Base-by-base conservation (phyloP, 2,888 invertebrate species). In the Thumatha senex region DNA sequence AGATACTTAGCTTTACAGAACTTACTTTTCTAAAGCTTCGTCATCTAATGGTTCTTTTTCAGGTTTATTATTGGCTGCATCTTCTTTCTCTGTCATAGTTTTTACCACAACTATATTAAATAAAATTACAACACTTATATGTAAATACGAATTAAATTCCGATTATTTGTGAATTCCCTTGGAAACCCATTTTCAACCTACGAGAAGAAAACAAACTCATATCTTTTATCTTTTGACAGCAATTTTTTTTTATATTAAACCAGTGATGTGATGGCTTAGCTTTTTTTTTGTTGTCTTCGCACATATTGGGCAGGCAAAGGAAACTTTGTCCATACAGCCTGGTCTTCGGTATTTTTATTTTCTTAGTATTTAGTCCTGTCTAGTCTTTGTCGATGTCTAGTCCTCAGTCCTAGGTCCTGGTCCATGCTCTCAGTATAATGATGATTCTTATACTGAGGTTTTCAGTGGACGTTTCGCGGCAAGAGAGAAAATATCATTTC, bases 21-120 rank as follows among this genome's bases (percentile, higher is more conserved):
- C 81, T 61, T 78, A 91, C 90, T 87, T 91, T 73, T 91, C 90
- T 70, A 91, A 71, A 64, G 88, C 84, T 78, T 89, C 86, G 80
- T 91, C 91, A 65, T 90, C 87, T 86, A 91, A 54, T 68, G 80
- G 80, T 75, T 89, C 81, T 76, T 81, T 82, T 74, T 82, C 83
- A 47, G 88, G 79, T 79, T 85, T 78, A 76, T 86, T 83, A 68
- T 76, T 76, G 74, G 56, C 81, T 24, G 18, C 18, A 80, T 85
- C 87, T 84, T 89, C 87, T 70, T 84, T 87, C 70, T 90, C 89
- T 78, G 90, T 86, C 90, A 91, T 91, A 91, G 84, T 88, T 91
- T 82, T 70, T 58, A 70, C 59, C 59, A 78, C 59, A 54, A 51
- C 54, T 55, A 58, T 51, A 53, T 57, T 61, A 39, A 53, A 51